Base-by-base conservation (phyloP, 2,113 vertebrate genomes). In the Rhipidura dahli region DNA sequence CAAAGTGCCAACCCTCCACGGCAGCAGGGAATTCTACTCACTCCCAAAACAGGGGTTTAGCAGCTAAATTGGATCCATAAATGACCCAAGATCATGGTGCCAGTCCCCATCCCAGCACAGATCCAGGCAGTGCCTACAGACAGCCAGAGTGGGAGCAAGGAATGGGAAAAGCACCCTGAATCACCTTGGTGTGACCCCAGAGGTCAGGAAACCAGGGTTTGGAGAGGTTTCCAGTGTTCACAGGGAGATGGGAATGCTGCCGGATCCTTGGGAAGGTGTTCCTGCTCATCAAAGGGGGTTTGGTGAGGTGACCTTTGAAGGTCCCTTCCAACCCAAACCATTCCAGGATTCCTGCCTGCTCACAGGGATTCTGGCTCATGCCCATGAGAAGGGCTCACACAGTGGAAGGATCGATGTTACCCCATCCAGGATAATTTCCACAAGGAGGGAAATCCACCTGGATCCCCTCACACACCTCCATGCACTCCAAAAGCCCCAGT, bases 381-480 rank as follows among this genome's bases (percentile, higher is more conserved):
- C 11, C 53, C 28, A 0, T 0, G 9, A 1, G n/a, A 53, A 33
- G 23, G 11, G 11, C 30, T 26, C 16, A 7, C 13, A 9, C 9
- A 1, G 18, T 13, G 40, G 23, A 47, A 76, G 57, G 31, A n/a
- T 24, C 53, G 7, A 1, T 0, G 5, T 4, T 14, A 44, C 26
- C 57, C 70, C 28, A 49, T 0, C 63, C 40, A 2, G 1, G 9
- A 11, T 0, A 16, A 17, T 11, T 88, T 8, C 57, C 64, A n/a
- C 44, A 11, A 9, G 54, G 2, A 64, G 7, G 0, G 1, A 22
- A 54, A 33, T 22, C 66, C 80, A 72, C 49, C 47, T 53, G 31
- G 13, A 40, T 49, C 64, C 44, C n/a, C 21, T 31, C 3, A 1
- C 8, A 0, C 7, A 1, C 31, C 45, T 59, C 61, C 33, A 10